These are phyloP conservation scores for Orycteropus afer DNA, from an alignment of 2,113 vertebrate genomes.

Conservation along the genomic window DNA sequence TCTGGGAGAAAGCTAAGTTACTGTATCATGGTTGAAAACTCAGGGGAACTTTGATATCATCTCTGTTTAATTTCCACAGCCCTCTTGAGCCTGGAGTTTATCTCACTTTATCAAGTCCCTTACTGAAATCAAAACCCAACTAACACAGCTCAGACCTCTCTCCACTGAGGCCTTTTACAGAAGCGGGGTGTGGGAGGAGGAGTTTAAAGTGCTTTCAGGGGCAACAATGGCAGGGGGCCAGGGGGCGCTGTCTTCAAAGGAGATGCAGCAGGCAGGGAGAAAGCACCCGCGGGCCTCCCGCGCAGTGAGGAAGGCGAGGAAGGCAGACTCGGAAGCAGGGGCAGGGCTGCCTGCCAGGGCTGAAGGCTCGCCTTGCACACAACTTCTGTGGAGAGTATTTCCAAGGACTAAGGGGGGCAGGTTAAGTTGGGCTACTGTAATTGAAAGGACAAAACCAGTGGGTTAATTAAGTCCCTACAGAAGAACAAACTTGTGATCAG, in stretches of 20 bases:
- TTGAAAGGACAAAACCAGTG: constrained; percentile 65
- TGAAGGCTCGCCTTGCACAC: neutral
- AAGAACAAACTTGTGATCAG: constrained; percentile 58
- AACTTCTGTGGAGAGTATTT: constrained; percentile 64
- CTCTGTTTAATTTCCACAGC: constrained; percentile 80
- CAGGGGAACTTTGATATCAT: constrained; percentile 78
- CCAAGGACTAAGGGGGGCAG: constrained; percentile 17
- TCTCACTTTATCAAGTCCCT: constrained; percentile 75
- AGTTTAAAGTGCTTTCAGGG: constrained; percentile 53
- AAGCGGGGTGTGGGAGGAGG: neutral
- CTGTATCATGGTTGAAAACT: constrained; percentile 74
- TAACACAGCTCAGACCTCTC: constrained; percentile 56
- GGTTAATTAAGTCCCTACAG: constrained; percentile 72
- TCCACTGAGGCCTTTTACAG: neutral
- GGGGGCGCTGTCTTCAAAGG: constrained; percentile 59
- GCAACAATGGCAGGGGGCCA: neutral
- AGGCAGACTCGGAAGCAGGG: neutral
- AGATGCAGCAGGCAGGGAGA: neutral
- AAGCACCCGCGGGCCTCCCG: neutral
- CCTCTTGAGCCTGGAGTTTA: constrained; percentile 73
- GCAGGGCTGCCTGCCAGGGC: constrained; percentile 4
- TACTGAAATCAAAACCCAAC: constrained; percentile 76
- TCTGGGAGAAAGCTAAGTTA: constrained; percentile 68
- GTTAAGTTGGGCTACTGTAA: neutral
- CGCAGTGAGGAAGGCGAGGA: neutral